Evolutionary conservation across 2,888 invertebrate genomes (phyloP).

Genomic region (Saturnia pavonia): DNA sequence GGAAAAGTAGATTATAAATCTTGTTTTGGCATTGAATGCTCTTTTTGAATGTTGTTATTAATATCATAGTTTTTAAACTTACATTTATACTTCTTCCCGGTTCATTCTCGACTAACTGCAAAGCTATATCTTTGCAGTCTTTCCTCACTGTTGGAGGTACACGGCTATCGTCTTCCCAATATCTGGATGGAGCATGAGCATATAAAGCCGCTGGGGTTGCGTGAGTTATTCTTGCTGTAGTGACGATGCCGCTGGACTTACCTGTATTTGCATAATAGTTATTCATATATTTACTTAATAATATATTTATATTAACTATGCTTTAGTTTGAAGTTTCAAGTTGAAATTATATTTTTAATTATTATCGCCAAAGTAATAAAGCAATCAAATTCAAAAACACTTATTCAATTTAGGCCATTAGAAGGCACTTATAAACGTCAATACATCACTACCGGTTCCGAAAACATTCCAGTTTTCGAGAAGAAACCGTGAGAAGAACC

Average conservation of each 20-base stretch:
- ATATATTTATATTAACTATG: too few relatives aligned
- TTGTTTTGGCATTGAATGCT: too few relatives aligned
- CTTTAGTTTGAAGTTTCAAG: too few relatives aligned
- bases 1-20: too few relatives aligned
- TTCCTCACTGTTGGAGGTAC: conserved; percentile 86
- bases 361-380: too few relatives aligned
- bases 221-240: conserved; percentile 90
- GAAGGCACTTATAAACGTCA: too few relatives aligned
- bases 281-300: not conserved
- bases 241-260: conserved; percentile 91
- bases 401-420: too few relatives aligned
- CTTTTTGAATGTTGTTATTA: too few relatives aligned
- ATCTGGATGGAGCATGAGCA: conserved; percentile 87
- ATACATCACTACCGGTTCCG: too few relatives aligned
- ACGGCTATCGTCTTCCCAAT: conserved; percentile 91
- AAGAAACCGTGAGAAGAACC: too few relatives aligned
- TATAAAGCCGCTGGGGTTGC: conserved; percentile 90
- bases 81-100: conserved; percentile 89
- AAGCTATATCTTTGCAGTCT: conserved; percentile 89
- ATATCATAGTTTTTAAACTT: conserved; percentile 30
- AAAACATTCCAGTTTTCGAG: too few relatives aligned
- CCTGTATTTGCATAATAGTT: conserved; percentile 65
- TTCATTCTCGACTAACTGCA: conserved; percentile 89
- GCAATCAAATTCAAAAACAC: not conserved
- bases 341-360: too few relatives aligned